These are phyloP conservation scores for Chiloscyllium punctatum DNA, from an alignment of 2,797 vertebrate genomes.

Conservation along the genomic window DNA sequence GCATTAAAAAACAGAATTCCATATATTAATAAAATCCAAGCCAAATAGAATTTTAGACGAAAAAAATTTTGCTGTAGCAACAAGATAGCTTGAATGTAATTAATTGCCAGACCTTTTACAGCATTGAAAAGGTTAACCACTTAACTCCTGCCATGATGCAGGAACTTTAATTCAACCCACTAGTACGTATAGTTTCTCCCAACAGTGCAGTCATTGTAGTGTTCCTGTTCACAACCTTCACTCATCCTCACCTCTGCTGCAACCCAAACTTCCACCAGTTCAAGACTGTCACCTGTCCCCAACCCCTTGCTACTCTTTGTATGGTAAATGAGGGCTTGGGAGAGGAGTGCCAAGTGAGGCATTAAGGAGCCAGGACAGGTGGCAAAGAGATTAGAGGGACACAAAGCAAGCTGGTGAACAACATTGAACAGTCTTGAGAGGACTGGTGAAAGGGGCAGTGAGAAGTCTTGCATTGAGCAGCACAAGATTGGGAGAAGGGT, in stretches of 20 bases:
- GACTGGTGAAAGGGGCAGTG: neutral
- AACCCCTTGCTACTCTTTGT: neutral
- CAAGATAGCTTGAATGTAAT: neutral
- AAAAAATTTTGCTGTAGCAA: neutral
- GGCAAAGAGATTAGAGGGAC: neutral
- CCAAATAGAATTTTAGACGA: neutral
- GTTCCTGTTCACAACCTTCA: neutral
- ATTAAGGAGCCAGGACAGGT: neutral
- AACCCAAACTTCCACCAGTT: neutral
- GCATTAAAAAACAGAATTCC: neutral
- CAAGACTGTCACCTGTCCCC: neutral
- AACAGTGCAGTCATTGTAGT: neutral
- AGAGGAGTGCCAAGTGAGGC: neutral
- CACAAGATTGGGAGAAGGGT: too few species aligned
- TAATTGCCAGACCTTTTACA: neutral
- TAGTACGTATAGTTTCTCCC: neutral
- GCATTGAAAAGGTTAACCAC: neutral
- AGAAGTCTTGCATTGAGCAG: too few species aligned
- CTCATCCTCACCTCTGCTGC: neutral
- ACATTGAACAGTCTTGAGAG: neutral
- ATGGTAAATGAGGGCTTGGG: neutral
- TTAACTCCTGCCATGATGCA: neutral
- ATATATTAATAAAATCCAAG: neutral
- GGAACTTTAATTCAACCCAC: neutral
- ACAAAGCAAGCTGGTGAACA: too few species aligned